phyloP scores from a whole-genome alignment of 1,140 invertebrate species.

The Trachymyrmex cornetzi region DNA sequence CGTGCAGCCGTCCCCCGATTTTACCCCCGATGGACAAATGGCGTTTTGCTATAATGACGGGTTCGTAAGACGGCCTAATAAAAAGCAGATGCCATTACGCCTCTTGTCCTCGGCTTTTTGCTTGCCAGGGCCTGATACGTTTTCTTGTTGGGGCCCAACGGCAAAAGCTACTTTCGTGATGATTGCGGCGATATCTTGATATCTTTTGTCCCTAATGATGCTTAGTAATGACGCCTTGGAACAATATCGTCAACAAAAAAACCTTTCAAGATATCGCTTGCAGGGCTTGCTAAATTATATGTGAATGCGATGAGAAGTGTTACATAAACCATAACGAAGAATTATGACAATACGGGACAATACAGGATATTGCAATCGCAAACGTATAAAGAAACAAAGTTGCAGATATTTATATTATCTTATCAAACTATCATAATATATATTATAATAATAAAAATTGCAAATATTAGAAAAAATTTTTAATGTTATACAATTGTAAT shows the following conservation, averaged over 20 bases:
- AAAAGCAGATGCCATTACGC: slow-evolving; percentile 80
- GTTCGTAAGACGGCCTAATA: slow-evolving; percentile 79
- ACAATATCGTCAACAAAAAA: slow-evolving; percentile 44
- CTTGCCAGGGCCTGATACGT: slow-evolving; percentile 14
- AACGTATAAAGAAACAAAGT: too few species aligned
- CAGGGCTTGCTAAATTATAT: slow-evolving; percentile 35
- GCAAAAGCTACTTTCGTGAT: slow-evolving; percentile 28
- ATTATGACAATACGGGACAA: neutral
- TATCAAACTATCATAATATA: neutral
- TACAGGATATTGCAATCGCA: neutral
- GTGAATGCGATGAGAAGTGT: slow-evolving; percentile 26
- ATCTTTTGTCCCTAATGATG: slow-evolving; percentile 64
- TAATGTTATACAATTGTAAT: neutral
- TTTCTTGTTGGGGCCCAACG: slow-evolving; percentile 24
- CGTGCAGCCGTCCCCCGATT: slow-evolving; percentile 2
- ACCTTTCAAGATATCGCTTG: slow-evolving; percentile 39
- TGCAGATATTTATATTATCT: neutral
- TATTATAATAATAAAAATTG: neutral
- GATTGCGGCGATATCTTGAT: slow-evolving; percentile 50
- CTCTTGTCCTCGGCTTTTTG: slow-evolving; percentile 56
- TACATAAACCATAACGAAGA: slow-evolving; percentile 5
- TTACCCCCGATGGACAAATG: slow-evolving; percentile 75
- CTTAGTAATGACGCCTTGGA: slow-evolving; percentile 61
- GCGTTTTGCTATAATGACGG: slow-evolving; percentile 81
- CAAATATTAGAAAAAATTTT: neutral